Conservation (phyloP, 2,888 invertebrate species). For the Lepidocyrtinus sp. region DNA sequence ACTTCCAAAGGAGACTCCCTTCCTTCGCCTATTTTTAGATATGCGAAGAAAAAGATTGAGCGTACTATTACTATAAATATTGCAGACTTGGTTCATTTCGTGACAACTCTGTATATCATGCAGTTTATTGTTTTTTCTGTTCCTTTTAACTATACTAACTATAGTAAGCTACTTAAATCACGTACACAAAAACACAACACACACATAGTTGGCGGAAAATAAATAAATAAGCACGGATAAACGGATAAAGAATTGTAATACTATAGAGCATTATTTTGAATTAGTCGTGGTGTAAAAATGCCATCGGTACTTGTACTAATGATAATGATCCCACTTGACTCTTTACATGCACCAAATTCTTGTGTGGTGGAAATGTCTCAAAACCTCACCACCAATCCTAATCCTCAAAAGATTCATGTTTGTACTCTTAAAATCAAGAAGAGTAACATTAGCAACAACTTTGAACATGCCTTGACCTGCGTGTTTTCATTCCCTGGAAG, state of each 20-base stretch:
- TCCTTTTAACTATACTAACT: background rate
- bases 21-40: slow-evolving; percentile 60
- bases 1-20: slow-evolving; percentile 42
- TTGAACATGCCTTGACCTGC: too few relatives aligned
- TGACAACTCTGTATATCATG: background rate
- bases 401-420: background rate
- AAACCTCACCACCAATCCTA: background rate
- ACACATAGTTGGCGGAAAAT: background rate
- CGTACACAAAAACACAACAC: background rate
- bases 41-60: background rate
- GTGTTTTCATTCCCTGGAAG: too few relatives aligned
- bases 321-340: background rate
- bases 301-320: background rate
- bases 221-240: background rate
- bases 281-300: background rate
- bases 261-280: background rate
- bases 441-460: too few relatives aligned
- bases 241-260: background rate
- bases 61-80: background rate
- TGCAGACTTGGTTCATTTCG: background rate
- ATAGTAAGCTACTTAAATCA: background rate
- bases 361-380: background rate
- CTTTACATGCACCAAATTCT: background rate
- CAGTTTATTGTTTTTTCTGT: background rate
- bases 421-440: too few relatives aligned